Evolutionary conservation across 2,888 invertebrate genomes (phyloP).

Genomic region (Lithosia quadra): DNA sequence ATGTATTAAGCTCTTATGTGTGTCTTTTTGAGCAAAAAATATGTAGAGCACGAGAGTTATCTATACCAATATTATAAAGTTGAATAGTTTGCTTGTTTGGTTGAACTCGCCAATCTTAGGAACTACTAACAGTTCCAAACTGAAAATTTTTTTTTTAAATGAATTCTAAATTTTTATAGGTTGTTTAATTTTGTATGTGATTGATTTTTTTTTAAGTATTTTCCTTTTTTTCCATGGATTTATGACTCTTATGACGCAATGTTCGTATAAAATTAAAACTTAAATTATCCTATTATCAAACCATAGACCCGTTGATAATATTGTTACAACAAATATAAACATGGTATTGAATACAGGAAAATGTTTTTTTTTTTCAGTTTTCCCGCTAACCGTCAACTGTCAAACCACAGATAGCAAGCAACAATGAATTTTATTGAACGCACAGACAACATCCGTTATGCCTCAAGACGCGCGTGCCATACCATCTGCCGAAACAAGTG

Average conservation of each 20-base stretch:
- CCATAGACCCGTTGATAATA: not conserved
- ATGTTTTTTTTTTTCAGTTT: conserved; percentile 11
- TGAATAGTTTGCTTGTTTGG: no score
- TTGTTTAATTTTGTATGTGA: no score
- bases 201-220: no score
- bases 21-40: conserved; percentile 5
- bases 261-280: not conserved
- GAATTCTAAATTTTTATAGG: no score
- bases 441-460: conserved; percentile 27
- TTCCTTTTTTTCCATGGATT: no score
- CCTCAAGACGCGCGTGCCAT: conserved; percentile 43
- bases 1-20: conserved; percentile 10
- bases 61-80: no score
- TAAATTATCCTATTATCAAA: not conserved
- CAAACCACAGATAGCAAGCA: conserved; percentile 23
- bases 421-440: conserved; percentile 19
- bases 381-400: conserved; percentile 23
- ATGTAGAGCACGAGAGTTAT: not conserved
- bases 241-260: not conserved
- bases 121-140: no score
- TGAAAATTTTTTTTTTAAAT: no score
- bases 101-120: no score
- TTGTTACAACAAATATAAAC: not conserved
- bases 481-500: conserved; percentile 51
- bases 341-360: not conserved